Conservation (phyloP, 2,888 invertebrate genomes). For the Elmis aenea region DNA sequence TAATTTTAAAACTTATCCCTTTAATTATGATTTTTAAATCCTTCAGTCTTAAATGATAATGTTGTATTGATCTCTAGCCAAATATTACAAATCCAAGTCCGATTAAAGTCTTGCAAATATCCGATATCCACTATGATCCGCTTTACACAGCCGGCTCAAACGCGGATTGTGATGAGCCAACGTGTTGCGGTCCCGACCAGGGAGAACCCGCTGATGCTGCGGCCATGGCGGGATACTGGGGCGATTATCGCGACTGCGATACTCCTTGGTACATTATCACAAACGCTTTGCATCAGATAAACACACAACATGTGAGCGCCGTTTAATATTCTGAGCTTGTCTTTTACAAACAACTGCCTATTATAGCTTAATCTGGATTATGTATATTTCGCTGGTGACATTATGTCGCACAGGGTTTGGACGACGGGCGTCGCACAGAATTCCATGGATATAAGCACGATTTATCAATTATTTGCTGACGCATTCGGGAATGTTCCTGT, state of each 20-base stretch:
- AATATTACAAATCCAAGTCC: neutral
- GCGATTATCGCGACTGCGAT: slow-evolving; percentile 74
- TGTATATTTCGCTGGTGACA: slow-evolving; percentile 82
- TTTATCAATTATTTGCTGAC: slow-evolving; percentile 43
- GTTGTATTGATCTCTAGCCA: neutral
- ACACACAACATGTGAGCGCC: slow-evolving; percentile 15
- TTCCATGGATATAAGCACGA: slow-evolving; percentile 51
- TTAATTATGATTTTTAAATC: too few species aligned
- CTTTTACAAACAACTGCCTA: too few species aligned
- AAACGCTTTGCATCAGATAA: slow-evolving; percentile 45
- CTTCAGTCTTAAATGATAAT: too few species aligned
- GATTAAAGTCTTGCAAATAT: slow-evolving; percentile 51
- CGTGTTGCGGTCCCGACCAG: slow-evolving; percentile 59
- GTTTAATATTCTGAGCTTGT: too few species aligned
- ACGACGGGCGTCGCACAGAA: slow-evolving; percentile 66
- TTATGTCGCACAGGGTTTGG: slow-evolving; percentile 86
- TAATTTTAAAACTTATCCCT: too few species aligned
- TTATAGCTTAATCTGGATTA: slow-evolving; percentile 50
- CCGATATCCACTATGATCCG: slow-evolving; percentile 73
- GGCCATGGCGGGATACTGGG: slow-evolving; percentile 65
- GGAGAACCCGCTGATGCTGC: slow-evolving; percentile 34
- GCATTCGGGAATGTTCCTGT: slow-evolving; percentile 52
- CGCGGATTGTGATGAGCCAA: slow-evolving; percentile 65
- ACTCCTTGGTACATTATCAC: slow-evolving; percentile 63
- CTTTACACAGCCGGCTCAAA: slow-evolving; percentile 60